Percentiles rank a stretch among this genome's conserved stretches.
Evolutionary conservation across 2,888 invertebrate genomes (phyloP).

Genomic region (Siphonodentalium dalli): DNA sequence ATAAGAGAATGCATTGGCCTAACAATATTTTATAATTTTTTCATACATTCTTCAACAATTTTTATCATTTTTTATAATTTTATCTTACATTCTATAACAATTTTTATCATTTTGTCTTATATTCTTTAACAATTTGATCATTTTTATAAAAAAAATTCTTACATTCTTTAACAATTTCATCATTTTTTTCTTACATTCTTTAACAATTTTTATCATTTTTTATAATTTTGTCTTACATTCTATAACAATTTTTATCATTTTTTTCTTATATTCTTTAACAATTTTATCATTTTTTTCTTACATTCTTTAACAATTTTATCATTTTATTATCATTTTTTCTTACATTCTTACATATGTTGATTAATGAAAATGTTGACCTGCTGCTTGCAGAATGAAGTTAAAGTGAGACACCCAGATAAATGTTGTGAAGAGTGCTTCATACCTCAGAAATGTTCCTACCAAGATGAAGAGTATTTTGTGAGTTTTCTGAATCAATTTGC

Average conservation of each 20-base stretch:
- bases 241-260: background rate
- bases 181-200: too few species aligned
- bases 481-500: slow-evolving; percentile 9
- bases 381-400: slow-evolving; percentile 36
- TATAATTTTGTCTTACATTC: background rate
- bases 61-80: too few species aligned
- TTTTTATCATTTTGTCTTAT: too few species aligned
- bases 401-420: slow-evolving; percentile 35
- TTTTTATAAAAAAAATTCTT: too few species aligned
- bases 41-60: too few species aligned
- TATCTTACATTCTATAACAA: too few species aligned
- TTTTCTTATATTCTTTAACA: background rate
- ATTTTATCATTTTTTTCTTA: background rate
- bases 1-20: too few species aligned
- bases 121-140: too few species aligned
- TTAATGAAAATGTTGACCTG: background rate
- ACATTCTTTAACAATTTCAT: too few species aligned
- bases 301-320: too few species aligned
- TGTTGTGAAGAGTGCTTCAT: slow-evolving; percentile 47
- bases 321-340: slow-evolving; percentile 1
- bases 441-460: slow-evolving; percentile 37
- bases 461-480: slow-evolving; percentile 37
- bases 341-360: background rate
- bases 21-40: too few species aligned
- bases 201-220: too few species aligned